These are phyloP conservation scores for Esox niger DNA, from an alignment of 2,113 vertebrate genomes.

Conservation along the genomic window DNA sequence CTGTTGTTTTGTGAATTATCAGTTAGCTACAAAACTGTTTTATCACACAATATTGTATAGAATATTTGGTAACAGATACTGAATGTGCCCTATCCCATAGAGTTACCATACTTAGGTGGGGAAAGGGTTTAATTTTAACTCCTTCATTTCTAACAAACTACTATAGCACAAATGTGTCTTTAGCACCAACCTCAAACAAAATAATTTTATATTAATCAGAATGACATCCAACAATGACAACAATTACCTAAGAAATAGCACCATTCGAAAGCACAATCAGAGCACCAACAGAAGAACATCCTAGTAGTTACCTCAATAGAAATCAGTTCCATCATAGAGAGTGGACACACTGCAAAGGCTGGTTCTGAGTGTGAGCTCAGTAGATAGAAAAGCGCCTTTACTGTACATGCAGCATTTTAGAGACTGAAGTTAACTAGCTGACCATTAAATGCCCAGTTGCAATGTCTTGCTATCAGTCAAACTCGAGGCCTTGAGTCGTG, in stretches of 20 bases:
- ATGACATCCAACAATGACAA: slow-evolving; percentile 41
- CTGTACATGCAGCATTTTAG: background rate
- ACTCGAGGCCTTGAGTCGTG: too few relatives aligned
- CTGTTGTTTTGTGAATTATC: background rate
- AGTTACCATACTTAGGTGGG: background rate
- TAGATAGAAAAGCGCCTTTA: background rate
- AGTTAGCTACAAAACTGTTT: background rate
- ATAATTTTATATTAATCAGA: slow-evolving; percentile 20
- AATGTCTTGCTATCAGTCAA: background rate
- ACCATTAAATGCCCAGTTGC: background rate
- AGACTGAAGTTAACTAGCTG: background rate
- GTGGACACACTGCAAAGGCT: too few relatives aligned
- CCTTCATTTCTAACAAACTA: slow-evolving; percentile 15
- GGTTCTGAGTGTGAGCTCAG: too few relatives aligned
- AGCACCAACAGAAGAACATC: slow-evolving; percentile 33
- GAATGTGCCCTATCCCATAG: background rate
- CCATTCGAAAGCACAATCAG: slow-evolving; percentile 67
- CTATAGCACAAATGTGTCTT: slow-evolving; percentile 22
- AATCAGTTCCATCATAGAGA: background rate
- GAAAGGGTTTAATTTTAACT: slow-evolving; percentile 21
- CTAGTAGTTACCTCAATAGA: background rate
- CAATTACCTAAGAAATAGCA: slow-evolving; percentile 62
- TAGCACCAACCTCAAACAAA: slow-evolving; percentile 26
- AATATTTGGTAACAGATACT: background rate
- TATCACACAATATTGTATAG: background rate